These are phyloP conservation scores for Scaptodrosophila latifasciaeformis DNA, from an alignment of 2,888 invertebrate species.

Conservation along the genomic window DNA sequence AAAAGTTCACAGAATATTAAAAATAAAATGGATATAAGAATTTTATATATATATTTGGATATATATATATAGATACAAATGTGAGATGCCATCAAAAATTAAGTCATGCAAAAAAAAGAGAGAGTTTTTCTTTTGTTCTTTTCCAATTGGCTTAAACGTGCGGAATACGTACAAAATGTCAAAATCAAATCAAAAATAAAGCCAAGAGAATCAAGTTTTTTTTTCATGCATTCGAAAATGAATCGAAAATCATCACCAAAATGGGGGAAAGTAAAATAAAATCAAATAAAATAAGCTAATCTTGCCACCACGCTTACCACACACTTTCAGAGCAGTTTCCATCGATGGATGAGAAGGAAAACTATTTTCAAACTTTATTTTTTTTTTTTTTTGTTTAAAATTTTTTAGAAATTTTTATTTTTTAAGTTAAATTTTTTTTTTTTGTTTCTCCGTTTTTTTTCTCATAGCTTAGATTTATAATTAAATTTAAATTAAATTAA, in stretches of 20 bases:
- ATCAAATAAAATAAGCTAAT: not conserved
- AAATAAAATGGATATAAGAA: not conserved
- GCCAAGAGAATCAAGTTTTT: not conserved
- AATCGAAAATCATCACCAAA: not conserved
- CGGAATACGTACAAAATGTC: conserved; percentile 4
- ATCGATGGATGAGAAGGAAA: not conserved
- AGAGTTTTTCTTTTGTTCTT: not conserved
- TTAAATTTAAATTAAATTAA: conserved; percentile 26
- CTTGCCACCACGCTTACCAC: conserved; percentile 37
- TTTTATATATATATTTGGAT: too few relatives aligned
- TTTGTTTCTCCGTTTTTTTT: not conserved
- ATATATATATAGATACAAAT: too few relatives aligned
- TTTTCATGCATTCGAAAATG: not conserved
- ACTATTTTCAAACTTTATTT: conserved; percentile 12
- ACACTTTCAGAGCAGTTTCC: not conserved
- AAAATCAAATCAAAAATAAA: not conserved
- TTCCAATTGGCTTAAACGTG: too few relatives aligned
- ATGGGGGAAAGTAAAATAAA: not conserved
- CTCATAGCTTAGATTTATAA: too few relatives aligned
- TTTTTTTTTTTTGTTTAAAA: conserved; percentile 23
- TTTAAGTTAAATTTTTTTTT: conserved; percentile 12
- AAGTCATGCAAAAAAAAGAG: conserved; percentile 10
- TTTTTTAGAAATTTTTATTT: conserved; percentile 33
- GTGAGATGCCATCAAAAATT: not conserved
- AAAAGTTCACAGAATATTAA: conserved; percentile 51